Conservation (phyloP, 2,888 invertebrate genomes). For the Pammene fasciana region DNA sequence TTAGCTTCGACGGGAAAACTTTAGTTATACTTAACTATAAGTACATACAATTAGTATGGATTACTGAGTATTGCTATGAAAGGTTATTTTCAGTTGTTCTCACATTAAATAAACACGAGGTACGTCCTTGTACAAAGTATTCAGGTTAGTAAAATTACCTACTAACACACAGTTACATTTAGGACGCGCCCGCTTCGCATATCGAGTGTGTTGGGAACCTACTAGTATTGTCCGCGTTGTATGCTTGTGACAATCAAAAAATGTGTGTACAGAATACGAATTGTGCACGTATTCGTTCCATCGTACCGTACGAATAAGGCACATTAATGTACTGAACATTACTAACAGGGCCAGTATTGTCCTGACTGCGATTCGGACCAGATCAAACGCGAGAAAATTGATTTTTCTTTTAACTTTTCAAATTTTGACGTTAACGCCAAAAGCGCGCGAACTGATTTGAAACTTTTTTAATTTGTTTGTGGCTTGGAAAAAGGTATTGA, state of each 20-base stretch:
- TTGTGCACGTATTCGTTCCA: slow-evolving; percentile 80
- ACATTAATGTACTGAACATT: slow-evolving; percentile 68
- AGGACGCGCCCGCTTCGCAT: slow-evolving; percentile 64
- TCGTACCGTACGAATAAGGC: slow-evolving; percentile 80
- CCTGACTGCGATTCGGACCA: slow-evolving; percentile 66
- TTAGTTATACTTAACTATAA: not conserved
- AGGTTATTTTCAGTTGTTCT: slow-evolving; percentile 51
- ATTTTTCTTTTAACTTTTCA: slow-evolving; percentile 31
- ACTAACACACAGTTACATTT: slow-evolving; percentile 62
- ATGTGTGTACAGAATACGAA: slow-evolving; percentile 66
- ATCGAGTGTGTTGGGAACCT: slow-evolving; percentile 63
- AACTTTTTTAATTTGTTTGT: slow-evolving; percentile 28
- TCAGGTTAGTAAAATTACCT: slow-evolving; percentile 75
- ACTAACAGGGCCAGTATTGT: slow-evolving; percentile 65
- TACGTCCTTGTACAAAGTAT: slow-evolving; percentile 74
- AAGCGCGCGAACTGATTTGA: slow-evolving; percentile 35
- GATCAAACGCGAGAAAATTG: slow-evolving; percentile 46
- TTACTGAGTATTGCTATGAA: slow-evolving; percentile 10
- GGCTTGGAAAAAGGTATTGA: slow-evolving; percentile 44
- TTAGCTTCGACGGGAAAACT: too few species aligned
- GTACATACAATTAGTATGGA: not conserved
- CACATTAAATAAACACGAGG: slow-evolving; percentile 53
- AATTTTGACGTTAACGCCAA: slow-evolving; percentile 19
- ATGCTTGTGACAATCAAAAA: slow-evolving; percentile 66
- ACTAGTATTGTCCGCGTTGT: slow-evolving; percentile 72